These are phyloP conservation scores for Kryptolebias ocellatus DNA, from an alignment of 2,797 vertebrate genomes.

Conservation along the genomic window DNA sequence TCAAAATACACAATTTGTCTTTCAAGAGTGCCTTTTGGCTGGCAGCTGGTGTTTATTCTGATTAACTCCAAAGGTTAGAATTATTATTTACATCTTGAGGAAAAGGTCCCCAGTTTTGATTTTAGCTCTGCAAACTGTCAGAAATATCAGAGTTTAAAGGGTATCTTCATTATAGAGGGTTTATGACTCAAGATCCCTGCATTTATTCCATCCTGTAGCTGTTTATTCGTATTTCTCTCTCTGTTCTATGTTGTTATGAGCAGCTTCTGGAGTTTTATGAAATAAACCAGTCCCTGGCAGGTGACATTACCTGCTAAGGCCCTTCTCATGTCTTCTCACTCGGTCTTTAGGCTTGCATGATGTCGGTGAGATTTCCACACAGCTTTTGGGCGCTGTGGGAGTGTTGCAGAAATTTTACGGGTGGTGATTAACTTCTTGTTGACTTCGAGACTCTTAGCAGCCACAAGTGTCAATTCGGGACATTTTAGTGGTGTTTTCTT, in stretches of 20 bases:
- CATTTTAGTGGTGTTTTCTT: not conserved
- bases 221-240: not conserved
- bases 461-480: not conserved
- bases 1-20: slow-evolving; percentile 50
- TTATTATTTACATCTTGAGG: slow-evolving; percentile 45
- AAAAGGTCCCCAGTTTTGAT: slow-evolving; percentile 50
- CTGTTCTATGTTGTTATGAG: not conserved
- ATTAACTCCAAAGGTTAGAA: slow-evolving; percentile 62
- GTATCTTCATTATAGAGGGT: slow-evolving; percentile 21
- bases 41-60: slow-evolving; percentile 59
- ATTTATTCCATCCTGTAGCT: slow-evolving; percentile 6
- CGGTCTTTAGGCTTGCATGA: not conserved
- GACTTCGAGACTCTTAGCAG: not conserved
- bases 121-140: slow-evolving; percentile 33
- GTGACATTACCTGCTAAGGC: not conserved
- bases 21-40: slow-evolving; percentile 42
- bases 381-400: not conserved
- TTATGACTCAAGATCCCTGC: not conserved
- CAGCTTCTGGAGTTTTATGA: not conserved
- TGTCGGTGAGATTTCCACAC: no score
- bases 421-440: not conserved
- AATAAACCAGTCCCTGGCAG: not conserved
- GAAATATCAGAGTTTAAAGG: slow-evolving; percentile 37
- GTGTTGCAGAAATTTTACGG: not conserved
- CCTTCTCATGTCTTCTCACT: not conserved